These are phyloP conservation scores for Papilio gigon DNA, from an alignment of 2,888 invertebrate genomes.

Conservation along the genomic window DNA sequence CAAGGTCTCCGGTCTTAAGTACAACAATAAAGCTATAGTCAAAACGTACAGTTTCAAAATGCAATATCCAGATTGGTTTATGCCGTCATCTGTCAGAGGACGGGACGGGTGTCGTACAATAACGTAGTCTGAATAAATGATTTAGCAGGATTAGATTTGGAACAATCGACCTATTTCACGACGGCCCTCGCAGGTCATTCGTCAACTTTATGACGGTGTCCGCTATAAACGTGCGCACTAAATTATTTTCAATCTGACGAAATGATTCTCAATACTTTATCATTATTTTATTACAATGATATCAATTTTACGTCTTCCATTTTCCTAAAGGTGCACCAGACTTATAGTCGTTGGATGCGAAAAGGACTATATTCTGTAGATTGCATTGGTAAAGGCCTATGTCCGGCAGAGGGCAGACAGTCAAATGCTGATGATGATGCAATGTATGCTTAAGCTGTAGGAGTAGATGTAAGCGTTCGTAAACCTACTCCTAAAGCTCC, in stretches of 20 bases:
- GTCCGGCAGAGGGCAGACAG: too few species aligned
- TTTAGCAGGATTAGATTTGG: conserved; percentile 35
- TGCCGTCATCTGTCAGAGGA: conserved; percentile 12
- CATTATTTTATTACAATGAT: not conserved
- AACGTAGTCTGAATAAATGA: conserved; percentile 25
- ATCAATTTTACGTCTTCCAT: too few species aligned
- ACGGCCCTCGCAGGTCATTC: conserved; percentile 28
- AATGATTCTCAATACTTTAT: not conserved
- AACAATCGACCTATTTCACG: conserved; percentile 37
- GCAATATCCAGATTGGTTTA: conserved; percentile 17
- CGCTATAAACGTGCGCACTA: conserved; percentile 7
- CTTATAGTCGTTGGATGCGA: too few species aligned
- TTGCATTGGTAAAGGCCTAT: too few species aligned
- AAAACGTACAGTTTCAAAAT: not conserved
- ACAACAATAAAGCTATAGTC: not conserved
- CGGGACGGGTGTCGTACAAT: conserved; percentile 9
- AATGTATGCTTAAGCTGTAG: too few species aligned
- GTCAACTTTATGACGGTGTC: conserved; percentile 31
- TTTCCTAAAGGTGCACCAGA: too few species aligned
- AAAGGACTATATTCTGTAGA: too few species aligned
- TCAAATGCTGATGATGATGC: too few species aligned
- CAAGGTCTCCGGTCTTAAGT: too few species aligned
- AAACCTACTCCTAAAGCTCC: too few species aligned
- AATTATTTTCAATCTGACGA: conserved; percentile 22
- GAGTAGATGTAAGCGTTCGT: too few species aligned